phyloP scores from a whole-genome alignment of 30 jellyfish, hydroid and myxozoan species.

The Phacellophora camtschatica region DNA sequence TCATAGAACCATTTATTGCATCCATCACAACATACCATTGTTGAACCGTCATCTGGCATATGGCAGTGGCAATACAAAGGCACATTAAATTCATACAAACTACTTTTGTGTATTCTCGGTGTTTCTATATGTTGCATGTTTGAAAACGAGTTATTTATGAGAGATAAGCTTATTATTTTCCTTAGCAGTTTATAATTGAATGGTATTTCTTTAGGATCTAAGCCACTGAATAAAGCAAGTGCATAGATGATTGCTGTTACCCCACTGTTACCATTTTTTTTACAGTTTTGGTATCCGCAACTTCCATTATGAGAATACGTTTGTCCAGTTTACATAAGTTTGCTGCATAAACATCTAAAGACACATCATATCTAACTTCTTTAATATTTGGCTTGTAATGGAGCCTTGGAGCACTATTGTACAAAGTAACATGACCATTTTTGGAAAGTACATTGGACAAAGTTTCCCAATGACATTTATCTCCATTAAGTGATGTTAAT shows the following conservation, averaged over 20 bases:
- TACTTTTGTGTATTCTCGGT: neutral
- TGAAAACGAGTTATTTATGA: too few relatives aligned
- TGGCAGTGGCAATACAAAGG: constrained; percentile 9
- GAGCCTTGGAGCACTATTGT: neutral
- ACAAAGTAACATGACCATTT: neutral
- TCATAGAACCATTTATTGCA: too few relatives aligned
- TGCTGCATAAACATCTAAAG: neutral
- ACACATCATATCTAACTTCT: neutral
- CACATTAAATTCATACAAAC: neutral
- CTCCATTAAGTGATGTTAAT: neutral
- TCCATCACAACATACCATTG: too few relatives aligned
- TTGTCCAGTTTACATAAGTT: neutral
- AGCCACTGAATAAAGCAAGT: neutral
- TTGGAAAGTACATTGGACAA: neutral
- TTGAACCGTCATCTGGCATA: too few relatives aligned
- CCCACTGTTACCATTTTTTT: neutral
- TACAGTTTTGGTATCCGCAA: neutral
- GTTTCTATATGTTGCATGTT: too few relatives aligned
- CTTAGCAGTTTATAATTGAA: neutral
- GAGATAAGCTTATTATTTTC: neutral
- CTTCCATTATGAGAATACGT: neutral
- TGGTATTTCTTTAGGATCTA: neutral
- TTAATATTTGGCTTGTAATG: neutral
- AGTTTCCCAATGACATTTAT: neutral
- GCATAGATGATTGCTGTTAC: neutral